A percentile compares a stretch with the other conserved stretches of the same genome.
phyloP scores from a whole-genome alignment of 2,113 vertebrate genomes.

The Prunella himalayana region DNA sequence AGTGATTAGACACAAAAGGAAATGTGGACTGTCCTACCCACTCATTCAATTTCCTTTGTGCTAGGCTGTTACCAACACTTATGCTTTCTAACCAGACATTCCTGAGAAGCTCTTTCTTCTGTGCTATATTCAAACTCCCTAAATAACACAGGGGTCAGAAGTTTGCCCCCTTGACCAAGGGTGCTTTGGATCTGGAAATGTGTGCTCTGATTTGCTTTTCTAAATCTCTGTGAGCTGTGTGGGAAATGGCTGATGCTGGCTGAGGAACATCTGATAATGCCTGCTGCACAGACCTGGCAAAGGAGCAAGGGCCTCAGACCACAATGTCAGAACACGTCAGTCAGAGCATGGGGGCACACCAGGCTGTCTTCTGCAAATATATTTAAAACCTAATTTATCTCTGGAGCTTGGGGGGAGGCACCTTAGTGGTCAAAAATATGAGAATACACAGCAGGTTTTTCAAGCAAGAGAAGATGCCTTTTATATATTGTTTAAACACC shows the following conservation, averaged over 20 bases:
- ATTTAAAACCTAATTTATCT: background rate
- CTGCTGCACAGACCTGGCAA: background rate
- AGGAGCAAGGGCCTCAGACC: background rate
- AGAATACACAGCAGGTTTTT: background rate
- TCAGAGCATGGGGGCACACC: background rate
- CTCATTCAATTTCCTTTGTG: background rate
- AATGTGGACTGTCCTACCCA: background rate
- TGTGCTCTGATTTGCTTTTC: background rate
- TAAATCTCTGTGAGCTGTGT: background rate
- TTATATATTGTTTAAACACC: constrained; percentile 10
- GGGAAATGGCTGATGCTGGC: constrained; percentile 8
- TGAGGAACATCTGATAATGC: background rate
- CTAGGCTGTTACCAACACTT: background rate
- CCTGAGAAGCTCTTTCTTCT: background rate
- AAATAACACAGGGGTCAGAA: background rate
- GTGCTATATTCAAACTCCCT: background rate
- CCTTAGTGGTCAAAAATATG: background rate
- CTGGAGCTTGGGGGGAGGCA: constrained; percentile 11
- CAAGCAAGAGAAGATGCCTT: constrained; percentile 3
- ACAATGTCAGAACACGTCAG: background rate
- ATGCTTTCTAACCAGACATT: background rate
- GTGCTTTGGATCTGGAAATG: background rate
- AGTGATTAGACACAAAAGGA: constrained; percentile 53
- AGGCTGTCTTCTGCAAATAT: background rate
- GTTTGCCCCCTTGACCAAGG: background rate